Base-by-base conservation (phyloP, 2,888 invertebrate species). In the Argynnis bischoffii region DNA sequence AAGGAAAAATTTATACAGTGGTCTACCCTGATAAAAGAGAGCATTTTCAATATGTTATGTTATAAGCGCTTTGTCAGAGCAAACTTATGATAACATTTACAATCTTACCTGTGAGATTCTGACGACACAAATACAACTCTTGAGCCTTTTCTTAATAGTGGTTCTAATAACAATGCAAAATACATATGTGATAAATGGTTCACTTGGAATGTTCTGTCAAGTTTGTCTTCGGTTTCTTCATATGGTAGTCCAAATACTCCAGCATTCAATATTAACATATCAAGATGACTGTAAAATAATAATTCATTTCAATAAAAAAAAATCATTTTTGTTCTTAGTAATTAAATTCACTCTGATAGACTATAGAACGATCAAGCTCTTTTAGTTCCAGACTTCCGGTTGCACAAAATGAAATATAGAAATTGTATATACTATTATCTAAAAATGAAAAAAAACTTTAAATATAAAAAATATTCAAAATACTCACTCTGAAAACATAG, bases 61-160 rank as follows among this genome's bases (percentile, higher is more conserved):
- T 26, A 26, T 26, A 26, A 26, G 4, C 4, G 26, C 26, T 21
- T 21, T 0, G 0, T 26, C 26, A 26, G 5, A 26, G 26, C 26
- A 26, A 26, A 26, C 26, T 26, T 4, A 26, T 26, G 4, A 5
- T 14, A 54, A 18, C 54, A 16, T 18, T 54, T 57, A 46, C 11
- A 11, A 41, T 1, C 15, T 48, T 86, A 97, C 96, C 96, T 95
- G 83, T 98, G 98, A 1, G 97, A 97, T 87, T 98, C 97, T 8
- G 98, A 98, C 1, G 98, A 96, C 0, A 99, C 94, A 77, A 98
- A 94, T 3, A 98, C 94, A 48, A 99, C 95, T 78, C 98, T 94
- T 0, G 95, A 94, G 2, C 95, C 95, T 72, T 93, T 94, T 74
- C 93, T 93, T 60, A 98, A 90, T 46, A 96, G 79, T 1, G 96